Percentiles rank a stretch among this genome's conserved stretches.
Conservation (phyloP, 2,888 invertebrate genomes). For the Drosophila nr. perissopoda region DNA sequence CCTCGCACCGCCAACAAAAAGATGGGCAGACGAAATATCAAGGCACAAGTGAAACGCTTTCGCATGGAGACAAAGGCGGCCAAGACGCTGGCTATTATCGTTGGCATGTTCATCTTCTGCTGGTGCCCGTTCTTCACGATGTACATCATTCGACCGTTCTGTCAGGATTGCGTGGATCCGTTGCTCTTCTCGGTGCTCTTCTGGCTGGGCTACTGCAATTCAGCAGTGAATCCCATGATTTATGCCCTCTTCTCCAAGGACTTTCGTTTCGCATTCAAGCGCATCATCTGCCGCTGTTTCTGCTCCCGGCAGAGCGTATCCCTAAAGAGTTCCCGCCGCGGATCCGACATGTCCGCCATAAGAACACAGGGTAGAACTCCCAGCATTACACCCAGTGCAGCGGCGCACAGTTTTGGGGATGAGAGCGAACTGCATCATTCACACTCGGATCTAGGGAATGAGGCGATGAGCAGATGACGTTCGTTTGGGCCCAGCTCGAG, state of each 20-base stretch:
- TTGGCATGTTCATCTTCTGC: conserved; percentile 98
- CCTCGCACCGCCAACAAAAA: conserved; percentile 84
- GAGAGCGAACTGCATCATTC: conserved; percentile 86
- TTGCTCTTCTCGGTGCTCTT: conserved; percentile 95
- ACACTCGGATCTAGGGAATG: conserved; percentile 83
- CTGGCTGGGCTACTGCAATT: conserved; percentile 99
- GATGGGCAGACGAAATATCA: conserved; percentile 95
- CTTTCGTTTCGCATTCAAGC: conserved; percentile 97
- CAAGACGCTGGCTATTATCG: conserved; percentile 98
- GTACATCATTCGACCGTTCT: conserved; percentile 95
- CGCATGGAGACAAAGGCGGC: conserved; percentile 98
- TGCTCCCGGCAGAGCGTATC: conserved; percentile 86
- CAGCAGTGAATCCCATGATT: conserved; percentile 97
- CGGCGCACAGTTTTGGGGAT: conserved; percentile 86
- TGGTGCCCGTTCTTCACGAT: conserved; percentile 99
- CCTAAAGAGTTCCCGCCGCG: conserved; percentile 85
- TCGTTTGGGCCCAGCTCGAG: conserved; percentile 84
- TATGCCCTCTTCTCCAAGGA: conserved; percentile 98
- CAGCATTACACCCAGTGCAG: conserved; percentile 86
- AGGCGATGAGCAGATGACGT: conserved; percentile 86
- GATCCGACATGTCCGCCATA: conserved; percentile 87
- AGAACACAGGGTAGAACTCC: conserved; percentile 86
- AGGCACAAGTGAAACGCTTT: conserved; percentile 95
- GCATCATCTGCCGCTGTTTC: conserved; percentile 94
- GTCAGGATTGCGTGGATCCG: conserved; percentile 92